Evolutionary conservation across 2,113 vertebrate species (phyloP), one percentile per base, ranked within the genome.

Genomic region (Glaucidium brasilianum): DNA sequence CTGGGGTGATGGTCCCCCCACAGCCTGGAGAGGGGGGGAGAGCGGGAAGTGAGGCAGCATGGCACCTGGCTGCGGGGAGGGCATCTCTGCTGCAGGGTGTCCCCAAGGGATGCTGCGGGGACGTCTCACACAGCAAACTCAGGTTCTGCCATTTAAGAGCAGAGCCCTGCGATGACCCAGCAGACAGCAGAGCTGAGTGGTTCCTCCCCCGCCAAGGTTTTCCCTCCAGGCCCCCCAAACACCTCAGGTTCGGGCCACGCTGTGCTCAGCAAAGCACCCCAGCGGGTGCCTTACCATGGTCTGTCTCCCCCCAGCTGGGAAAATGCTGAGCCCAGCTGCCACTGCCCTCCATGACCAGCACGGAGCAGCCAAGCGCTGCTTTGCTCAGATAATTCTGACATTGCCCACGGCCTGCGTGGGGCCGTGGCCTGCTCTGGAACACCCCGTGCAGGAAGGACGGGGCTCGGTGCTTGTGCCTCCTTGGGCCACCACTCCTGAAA

Each of bases 1-100:
- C 59, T 17, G 67, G 6, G 32, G 35, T 20, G 2, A 49, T 0
- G 0, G n/a, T 50, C 3, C 5, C 32, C 27, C n/a, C 20, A 16
- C 32, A 41, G 15, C 5, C 9, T 17, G 5, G 11, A 4, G 16
- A 22, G 17, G 13, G 9, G 3, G 12, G 6, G 12, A 25, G 18
- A 37, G 14, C 30, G 9, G 45, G 32, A 1, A 2, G 16, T 21
- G 45, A 45, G 27, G 26, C 71, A 13, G 37, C 22, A 55, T 0
- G 0, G 4, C 59, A 39, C 47, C 17, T 2, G 4, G 47, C 64
- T 39, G 37, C 27, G 29, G 43, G 37, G 45, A 63, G 29, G 1
- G 32, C 43, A 25, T 3, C 34, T 76, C 47, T n/a, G 52, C 77
- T 81, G 81, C 56, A 58, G 12, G 9, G 25, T 35, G 37, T 68